phyloP scores from a whole-genome alignment of 2,797 vertebrate species.

The Bryconaethiops microstoma region DNA sequence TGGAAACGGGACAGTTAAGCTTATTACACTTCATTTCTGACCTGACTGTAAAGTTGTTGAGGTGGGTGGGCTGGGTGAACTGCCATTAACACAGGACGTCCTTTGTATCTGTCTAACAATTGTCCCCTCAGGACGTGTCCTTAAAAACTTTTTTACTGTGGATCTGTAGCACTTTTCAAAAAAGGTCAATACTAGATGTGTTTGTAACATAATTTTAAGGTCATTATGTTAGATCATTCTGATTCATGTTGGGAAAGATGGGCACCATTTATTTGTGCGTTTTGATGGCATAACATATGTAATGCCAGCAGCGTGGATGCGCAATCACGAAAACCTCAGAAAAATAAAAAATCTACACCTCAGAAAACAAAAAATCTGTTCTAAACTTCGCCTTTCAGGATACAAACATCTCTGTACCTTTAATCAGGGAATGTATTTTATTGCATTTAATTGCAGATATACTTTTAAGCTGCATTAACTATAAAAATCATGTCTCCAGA shows the following conservation, averaged over 20 bases:
- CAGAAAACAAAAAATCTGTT: too few species aligned
- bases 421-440: not conserved
- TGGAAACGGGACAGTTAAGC: not conserved
- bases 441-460: not conserved
- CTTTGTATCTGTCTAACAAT: conserved; percentile 28
- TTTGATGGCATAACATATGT: not conserved
- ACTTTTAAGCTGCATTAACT: not conserved
- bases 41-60: not conserved
- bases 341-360: too few species aligned
- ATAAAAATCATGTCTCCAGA: not conserved
- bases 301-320: not conserved
- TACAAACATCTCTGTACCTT: not conserved
- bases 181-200: too few species aligned
- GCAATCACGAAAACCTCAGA: not conserved
- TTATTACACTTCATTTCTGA: not conserved
- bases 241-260: not conserved
- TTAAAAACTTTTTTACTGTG: conserved; percentile 6
- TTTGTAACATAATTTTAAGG: too few species aligned
- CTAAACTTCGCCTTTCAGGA: not conserved
- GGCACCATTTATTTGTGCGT: not conserved
- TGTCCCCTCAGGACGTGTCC: conserved; percentile 9
- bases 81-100: not conserved
- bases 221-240: not conserved
- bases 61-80: conserved; percentile 31
- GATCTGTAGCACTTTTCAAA: not conserved